Evolutionary conservation across 2,888 invertebrate genomes (phyloP), one percentile per base, ranked within the genome.

Genomic region (Gryllus longicercus): DNA sequence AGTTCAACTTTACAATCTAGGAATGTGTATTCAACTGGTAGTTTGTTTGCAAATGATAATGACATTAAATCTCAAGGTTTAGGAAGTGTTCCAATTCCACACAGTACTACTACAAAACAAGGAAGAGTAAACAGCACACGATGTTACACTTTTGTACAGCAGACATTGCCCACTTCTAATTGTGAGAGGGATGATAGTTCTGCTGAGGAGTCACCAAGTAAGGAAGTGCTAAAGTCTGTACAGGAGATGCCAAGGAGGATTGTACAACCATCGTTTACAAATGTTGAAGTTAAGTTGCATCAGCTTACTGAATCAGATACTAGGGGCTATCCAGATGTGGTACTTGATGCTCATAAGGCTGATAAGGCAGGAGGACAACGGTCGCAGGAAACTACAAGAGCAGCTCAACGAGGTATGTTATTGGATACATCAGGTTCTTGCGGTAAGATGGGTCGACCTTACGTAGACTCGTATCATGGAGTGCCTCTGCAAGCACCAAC

Each of bases 391-490:
- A 12, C 75, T 11, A 50, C 75, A 50, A 79, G 75, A 79, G 50
- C 75, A 23, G 77, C 77, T 74, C 49, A 50, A 49, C 77, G 80
- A 80, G 80, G 80, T 80, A 80, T 78, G 80, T 80, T 78, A 51
- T 16, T 80, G 63, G 79, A 79, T n/a, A 79, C 23, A 11, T 50
- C 11, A 18, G 49, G 8, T 50, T 14, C 77, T 16, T 21, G 49
- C 78, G 63, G 75, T 78, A 78, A 80, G 21, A 21, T 76, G 76
- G 79, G 76, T 77, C 50, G 50, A 38, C 76, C 25, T 78, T 51
- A 63, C n/a, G 25, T 75, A 23, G n/a, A 50, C 18, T 50, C 51
- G 11, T 79, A 76, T 63, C 75, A n/a, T 12, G 21, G 25, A 25
- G 38, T 79, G 23, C 79, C 63, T 14, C n/a, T n/a, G 21, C 50